Evolutionary conservation across 2,888 invertebrate species (phyloP).

Genomic region (Amphipyra tragopoginis): DNA sequence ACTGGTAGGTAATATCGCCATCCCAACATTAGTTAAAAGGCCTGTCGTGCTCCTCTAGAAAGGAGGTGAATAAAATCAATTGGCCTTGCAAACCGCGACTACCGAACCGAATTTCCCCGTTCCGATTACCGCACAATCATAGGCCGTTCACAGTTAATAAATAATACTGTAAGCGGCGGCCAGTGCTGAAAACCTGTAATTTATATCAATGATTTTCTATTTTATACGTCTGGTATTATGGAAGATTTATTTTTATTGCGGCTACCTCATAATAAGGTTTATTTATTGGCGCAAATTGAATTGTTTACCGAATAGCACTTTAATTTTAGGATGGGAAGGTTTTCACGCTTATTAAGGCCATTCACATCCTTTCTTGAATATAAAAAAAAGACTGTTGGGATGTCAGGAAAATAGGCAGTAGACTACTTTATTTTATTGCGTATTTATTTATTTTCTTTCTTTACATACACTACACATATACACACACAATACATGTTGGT

Average conservation of each 20-base stretch:
- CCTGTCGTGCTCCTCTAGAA: background rate
- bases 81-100: background rate
- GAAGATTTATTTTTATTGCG: conserved; percentile 55
- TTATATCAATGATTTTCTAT: conserved; percentile 78
- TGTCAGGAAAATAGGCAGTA: no score
- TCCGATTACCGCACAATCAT: conserved; percentile 17
- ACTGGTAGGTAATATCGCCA: no score
- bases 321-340: background rate
- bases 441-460: no score
- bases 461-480: no score
- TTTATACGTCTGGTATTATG: conserved; percentile 61
- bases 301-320: conserved; percentile 14
- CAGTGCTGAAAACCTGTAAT: conserved; percentile 70
- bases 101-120: conserved; percentile 7
- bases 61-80: background rate
- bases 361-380: no score
- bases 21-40: no score
- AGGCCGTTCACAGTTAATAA: conserved; percentile 57
- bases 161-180: conserved; percentile 54
- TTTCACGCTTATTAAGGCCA: background rate
- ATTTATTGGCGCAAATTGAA: conserved; percentile 33
- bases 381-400: no score
- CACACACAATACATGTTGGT: no score
- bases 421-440: no score
- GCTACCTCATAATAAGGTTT: conserved; percentile 32